Percentiles rank a stretch among this genome's conserved stretches.
These are phyloP conservation scores for Lydus trimaculatus DNA, from an alignment of 2,888 invertebrate species.

Conservation along the genomic window DNA sequence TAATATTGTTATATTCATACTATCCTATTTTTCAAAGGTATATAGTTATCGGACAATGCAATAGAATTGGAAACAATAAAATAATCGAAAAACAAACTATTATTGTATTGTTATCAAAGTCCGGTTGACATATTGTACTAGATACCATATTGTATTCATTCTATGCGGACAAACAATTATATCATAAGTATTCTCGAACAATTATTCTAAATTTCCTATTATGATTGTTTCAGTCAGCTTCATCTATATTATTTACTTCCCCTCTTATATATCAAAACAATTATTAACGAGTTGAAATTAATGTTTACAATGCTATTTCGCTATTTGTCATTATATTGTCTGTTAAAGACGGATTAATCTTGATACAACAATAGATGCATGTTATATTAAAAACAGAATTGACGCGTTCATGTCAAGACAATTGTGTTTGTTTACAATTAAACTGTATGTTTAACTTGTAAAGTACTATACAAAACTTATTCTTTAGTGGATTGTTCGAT, in stretches of 20 bases:
- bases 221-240: neutral
- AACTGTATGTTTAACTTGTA: neutral
- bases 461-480: neutral
- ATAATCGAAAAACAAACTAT: neutral
- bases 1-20: too few relatives aligned
- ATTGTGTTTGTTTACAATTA: slow-evolving; percentile 21
- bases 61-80: neutral
- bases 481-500: slow-evolving; percentile 19
- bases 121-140: neutral
- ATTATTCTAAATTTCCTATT: neutral
- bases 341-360: slow-evolving; percentile 49
- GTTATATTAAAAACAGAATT: slow-evolving; percentile 13
- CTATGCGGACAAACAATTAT: neutral
- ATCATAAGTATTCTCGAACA: neutral
- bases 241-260: neutral
- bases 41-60: neutral
- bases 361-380: slow-evolving; percentile 41
- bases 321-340: slow-evolving; percentile 47
- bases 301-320: slow-evolving; percentile 23
- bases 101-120: neutral
- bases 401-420: slow-evolving; percentile 19
- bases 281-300: slow-evolving; percentile 31
- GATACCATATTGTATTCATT: too few relatives aligned
- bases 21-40: too few relatives aligned
- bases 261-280: slow-evolving; percentile 31